A percentile compares a stretch with the other conserved stretches of the same genome.
Conservation (phyloP, 2,888 invertebrate species). For the Ceratothoa steindachneri region DNA sequence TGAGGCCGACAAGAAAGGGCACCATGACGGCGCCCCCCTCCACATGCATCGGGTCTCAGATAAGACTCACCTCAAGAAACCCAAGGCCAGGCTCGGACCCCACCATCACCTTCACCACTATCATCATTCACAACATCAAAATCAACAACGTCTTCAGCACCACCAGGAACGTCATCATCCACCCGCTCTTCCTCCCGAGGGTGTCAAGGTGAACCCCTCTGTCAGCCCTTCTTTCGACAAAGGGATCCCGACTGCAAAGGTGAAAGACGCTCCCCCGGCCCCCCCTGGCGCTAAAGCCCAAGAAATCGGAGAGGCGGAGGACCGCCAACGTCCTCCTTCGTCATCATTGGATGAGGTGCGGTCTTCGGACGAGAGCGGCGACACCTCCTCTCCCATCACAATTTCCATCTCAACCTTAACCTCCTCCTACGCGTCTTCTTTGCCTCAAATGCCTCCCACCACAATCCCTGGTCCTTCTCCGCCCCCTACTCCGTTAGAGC, state of each 20-base stretch:
- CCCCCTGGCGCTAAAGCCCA: not conserved
- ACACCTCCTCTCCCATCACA: constrained; percentile 29
- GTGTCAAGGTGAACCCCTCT: not conserved
- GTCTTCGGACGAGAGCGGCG: not conserved
- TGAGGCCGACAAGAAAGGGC: not conserved
- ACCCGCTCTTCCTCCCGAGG: no score
- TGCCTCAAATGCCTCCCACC: not conserved
- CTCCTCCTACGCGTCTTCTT: constrained; percentile 34
- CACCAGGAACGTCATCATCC: no score
- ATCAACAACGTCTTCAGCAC: not conserved
- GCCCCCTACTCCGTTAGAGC: constrained; percentile 44
- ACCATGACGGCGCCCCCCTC: not conserved
- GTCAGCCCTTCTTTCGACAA: not conserved
- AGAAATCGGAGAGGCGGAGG: not conserved
- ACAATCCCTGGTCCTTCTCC: constrained; percentile 34
- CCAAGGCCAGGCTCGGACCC: not conserved
- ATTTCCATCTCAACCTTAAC: constrained; percentile 46
- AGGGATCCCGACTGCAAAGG: not conserved
- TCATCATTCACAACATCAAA: no score
- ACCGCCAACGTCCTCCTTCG: no score
- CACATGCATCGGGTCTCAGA: not conserved
- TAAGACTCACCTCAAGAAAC: not conserved
- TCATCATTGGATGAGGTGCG: no score
- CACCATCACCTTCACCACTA: no score
- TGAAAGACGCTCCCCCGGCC: not conserved